These are phyloP conservation scores for Tiliqua scincoides DNA, from an alignment of 2,113 vertebrate genomes.

Conservation along the genomic window DNA sequence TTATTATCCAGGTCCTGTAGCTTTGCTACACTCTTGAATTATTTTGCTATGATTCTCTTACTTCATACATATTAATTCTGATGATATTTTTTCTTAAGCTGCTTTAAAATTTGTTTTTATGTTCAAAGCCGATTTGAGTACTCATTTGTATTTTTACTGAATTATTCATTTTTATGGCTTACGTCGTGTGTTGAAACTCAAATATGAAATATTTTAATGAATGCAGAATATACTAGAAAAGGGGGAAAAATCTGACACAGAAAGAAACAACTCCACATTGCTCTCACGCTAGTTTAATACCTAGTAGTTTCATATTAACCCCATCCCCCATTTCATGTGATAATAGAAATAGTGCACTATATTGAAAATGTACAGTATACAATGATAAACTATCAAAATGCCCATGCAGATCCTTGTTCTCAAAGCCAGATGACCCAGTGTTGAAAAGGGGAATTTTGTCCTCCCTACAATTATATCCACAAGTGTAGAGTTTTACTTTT, in stretches of 20 bases:
- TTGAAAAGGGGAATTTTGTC: not conserved
- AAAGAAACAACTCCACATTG: not conserved
- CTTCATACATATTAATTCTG: constrained; percentile 16
- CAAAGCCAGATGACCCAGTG: not conserved
- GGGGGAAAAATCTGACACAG: not conserved
- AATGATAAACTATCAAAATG: not conserved
- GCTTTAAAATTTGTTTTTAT: constrained; percentile 16
- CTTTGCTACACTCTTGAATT: constrained; percentile 4
- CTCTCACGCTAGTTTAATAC: not conserved
- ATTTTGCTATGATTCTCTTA: not conserved
- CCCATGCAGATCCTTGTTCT: not conserved
- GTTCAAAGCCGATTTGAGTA: constrained; percentile 12
- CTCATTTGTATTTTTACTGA: constrained; percentile 11
- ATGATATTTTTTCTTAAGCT: constrained; percentile 2
- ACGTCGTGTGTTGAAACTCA: not conserved
- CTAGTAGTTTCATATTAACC: not conserved
- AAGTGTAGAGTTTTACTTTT: not conserved
- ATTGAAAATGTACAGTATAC: not conserved
- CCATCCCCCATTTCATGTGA: not conserved
- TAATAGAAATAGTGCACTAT: not conserved
- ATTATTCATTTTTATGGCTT: constrained; percentile 23
- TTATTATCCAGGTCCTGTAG: constrained; percentile 6
- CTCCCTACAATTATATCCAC: not conserved
- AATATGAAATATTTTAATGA: constrained; percentile 19
- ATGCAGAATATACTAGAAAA: not conserved